Percentiles rank a stretch among this genome's conserved stretches.
These are phyloP conservation scores for Brachionus asplanchnoidis DNA, from an alignment of 1,140 invertebrate genomes.

Conservation along the genomic window DNA sequence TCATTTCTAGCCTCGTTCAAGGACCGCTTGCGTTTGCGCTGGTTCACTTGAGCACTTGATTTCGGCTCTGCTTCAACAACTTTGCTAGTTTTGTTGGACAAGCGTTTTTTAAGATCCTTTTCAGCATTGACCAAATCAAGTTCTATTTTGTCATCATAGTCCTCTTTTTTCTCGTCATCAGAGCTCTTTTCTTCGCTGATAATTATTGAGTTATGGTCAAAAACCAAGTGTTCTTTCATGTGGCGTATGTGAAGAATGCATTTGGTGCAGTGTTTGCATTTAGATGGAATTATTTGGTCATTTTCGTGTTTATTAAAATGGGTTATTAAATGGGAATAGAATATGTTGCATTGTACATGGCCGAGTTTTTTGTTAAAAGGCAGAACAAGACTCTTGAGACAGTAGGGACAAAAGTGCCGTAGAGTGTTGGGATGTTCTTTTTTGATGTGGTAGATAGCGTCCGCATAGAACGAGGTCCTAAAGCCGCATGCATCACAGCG, in stretches of 20 bases:
- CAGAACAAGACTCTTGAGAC: slow-evolving; percentile 37
- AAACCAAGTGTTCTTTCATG: slow-evolving; percentile 39
- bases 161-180: neutral
- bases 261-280: slow-evolving; percentile 42
- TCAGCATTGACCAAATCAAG: slow-evolving; percentile 6
- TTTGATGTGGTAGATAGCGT: slow-evolving; percentile 41
- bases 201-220: slow-evolving; percentile 15
- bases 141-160: slow-evolving; percentile 13
- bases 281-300: neutral
- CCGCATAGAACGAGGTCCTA: slow-evolving; percentile 41
- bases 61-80: neutral
- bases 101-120: neutral
- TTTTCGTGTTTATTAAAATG: slow-evolving; percentile 38
- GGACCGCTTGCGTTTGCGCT: neutral
- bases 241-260: slow-evolving; percentile 28
- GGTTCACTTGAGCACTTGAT: neutral
- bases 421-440: slow-evolving; percentile 22
- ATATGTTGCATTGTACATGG: slow-evolving; percentile 21
- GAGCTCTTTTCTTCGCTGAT: neutral
- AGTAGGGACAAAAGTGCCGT: slow-evolving; percentile 40
- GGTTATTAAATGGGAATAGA: slow-evolving; percentile 27
- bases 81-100: neutral
- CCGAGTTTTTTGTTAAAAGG: slow-evolving; percentile 26
- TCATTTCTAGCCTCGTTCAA: neutral
- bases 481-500: slow-evolving; percentile 40